These are phyloP conservation scores for Antedon mediterranea DNA, from an alignment of 53 echinoderm and acorn worm genomes.

Conservation along the genomic window DNA sequence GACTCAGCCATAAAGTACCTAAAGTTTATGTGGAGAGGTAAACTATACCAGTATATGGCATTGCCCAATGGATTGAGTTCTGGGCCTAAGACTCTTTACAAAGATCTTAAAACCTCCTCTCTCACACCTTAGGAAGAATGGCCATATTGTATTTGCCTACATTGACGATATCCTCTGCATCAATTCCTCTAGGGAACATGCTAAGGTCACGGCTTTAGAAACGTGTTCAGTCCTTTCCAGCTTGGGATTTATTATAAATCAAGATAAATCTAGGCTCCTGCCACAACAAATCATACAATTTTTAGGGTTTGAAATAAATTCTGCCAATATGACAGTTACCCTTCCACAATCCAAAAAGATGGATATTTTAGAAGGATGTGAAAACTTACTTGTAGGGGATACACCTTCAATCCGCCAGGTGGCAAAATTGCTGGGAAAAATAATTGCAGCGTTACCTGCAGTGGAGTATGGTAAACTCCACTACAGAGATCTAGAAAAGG, in stretches of 20 bases:
- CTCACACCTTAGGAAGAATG: constrained; percentile 1
- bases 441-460: constrained; percentile 37
- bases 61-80: constrained; percentile 33
- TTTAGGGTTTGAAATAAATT: constrained; percentile 2
- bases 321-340: not conserved
- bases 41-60: constrained; percentile 12
- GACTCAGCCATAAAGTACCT: constrained; percentile 22
- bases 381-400: not conserved
- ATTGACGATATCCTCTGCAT: constrained; percentile 20
- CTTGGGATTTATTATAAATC: constrained; percentile 19
- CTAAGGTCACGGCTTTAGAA: not conserved
- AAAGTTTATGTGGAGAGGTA: constrained; percentile 28
- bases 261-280: constrained; percentile 16
- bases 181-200: not conserved
- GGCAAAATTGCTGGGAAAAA: constrained; percentile 24
- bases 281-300: constrained; percentile 2
- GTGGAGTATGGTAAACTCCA: constrained; percentile 25
- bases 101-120: constrained; percentile 28
- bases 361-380: not conserved
- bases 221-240: constrained; percentile 5
- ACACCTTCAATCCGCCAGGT: constrained; percentile 5
- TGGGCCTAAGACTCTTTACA: constrained; percentile 43
- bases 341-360: constrained; percentile 3
- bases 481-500: constrained; percentile 18
- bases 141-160: constrained; percentile 4